Evolutionary conservation across 2,797 vertebrate species (phyloP).

Genomic region (Florisuga fusca): DNA sequence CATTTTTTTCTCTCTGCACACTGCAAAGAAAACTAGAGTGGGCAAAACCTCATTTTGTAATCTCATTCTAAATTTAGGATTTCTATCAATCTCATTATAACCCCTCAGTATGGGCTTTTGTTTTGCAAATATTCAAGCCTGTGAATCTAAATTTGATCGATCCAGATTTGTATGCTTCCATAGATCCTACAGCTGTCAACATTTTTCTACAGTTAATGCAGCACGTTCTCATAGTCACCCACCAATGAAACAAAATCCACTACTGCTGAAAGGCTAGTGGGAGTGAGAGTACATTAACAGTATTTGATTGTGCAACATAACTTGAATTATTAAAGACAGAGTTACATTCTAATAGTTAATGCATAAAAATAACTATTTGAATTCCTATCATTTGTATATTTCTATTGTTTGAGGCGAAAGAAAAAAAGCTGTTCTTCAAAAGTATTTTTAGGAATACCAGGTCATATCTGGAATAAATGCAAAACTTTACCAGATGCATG

Average conservation of each 20-base stretch:
- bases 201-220: background rate
- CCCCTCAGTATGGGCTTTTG: background rate
- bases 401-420: background rate
- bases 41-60: background rate
- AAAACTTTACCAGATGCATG: background rate
- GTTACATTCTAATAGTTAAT: background rate
- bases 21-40: background rate
- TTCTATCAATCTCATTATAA: background rate
- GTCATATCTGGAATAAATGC: background rate
- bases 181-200: background rate
- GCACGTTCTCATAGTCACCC: background rate
- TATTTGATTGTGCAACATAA: background rate
- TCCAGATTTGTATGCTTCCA: background rate
- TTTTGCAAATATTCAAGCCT: background rate
- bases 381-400: background rate
- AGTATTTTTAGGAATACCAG: background rate
- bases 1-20: background rate
- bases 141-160: background rate
- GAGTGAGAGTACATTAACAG: background rate
- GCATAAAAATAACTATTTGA: background rate
- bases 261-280: background rate
- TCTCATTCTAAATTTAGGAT: constrained; percentile 15
- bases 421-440: background rate
- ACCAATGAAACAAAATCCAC: background rate
- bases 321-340: background rate